Evolutionary conservation across 2,888 invertebrate genomes (phyloP).

Genomic region (Thera obeliscata): DNA sequence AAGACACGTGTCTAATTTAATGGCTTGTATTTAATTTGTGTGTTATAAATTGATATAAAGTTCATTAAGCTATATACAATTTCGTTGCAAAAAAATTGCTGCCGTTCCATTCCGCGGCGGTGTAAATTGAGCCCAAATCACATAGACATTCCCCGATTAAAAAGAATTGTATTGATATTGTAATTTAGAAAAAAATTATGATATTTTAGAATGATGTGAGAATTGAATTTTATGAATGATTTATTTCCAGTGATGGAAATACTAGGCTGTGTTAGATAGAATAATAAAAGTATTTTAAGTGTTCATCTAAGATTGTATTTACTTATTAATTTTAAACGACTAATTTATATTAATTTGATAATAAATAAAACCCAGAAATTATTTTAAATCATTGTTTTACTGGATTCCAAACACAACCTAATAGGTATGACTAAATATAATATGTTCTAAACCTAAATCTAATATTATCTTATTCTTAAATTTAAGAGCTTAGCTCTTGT

Average conservation of each 20-base stretch:
- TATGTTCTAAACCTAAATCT: background rate
- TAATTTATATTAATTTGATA: constrained; percentile 6
- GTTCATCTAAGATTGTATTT: constrained; percentile 28
- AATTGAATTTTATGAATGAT: constrained; percentile 36
- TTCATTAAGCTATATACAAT: too few relatives aligned
- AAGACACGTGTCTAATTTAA: too few relatives aligned
- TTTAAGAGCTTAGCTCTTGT: too few relatives aligned
- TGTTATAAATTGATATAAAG: too few relatives aligned
- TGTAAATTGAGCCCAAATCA: background rate
- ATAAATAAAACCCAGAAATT: constrained; percentile 16
- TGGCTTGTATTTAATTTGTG: too few relatives aligned
- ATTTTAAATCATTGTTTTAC: constrained; percentile 19
- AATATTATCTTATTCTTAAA: too few relatives aligned
- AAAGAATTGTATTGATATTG: background rate
- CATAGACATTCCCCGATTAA: constrained; percentile 17
- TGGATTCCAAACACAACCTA: constrained; percentile 14
- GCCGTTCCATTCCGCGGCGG: too few relatives aligned
- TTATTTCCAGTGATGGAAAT: constrained; percentile 41
- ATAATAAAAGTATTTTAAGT: constrained; percentile 40
- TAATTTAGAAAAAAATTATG: background rate
- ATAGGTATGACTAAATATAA: constrained; percentile 12
- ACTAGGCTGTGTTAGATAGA: constrained; percentile 69
- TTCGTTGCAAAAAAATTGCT: too few relatives aligned
- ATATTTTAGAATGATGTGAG: constrained; percentile 25
- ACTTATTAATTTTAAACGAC: constrained; percentile 32